phyloP scores from a whole-genome alignment of 2,113 vertebrate species.

The Xenus cinereus region DNA sequence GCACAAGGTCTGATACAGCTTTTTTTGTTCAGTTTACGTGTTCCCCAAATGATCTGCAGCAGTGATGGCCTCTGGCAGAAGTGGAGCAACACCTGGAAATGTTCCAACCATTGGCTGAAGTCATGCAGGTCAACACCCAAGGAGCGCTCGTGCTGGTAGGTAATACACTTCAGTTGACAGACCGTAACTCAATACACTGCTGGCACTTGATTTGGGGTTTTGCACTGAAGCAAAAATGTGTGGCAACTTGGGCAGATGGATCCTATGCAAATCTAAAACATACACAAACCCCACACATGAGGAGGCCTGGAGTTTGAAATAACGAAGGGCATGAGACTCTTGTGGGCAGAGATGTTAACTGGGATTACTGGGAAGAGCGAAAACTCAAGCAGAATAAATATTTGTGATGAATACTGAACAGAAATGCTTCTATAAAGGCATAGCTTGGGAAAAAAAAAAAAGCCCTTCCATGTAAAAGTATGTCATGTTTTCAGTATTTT shows the following conservation, averaged over 20 bases:
- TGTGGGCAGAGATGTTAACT: neutral
- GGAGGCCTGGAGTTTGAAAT: neutral
- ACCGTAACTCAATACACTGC: neutral
- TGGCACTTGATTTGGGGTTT: neutral
- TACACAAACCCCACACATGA: neutral
- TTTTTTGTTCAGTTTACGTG: neutral
- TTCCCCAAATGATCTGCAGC: neutral
- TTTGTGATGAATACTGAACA: neutral
- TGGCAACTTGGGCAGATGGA: neutral
- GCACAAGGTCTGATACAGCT: accelerated
- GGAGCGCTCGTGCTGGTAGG: accelerated
- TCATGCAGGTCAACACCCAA: accelerated
- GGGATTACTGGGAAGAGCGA: neutral
- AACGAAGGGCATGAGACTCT: neutral
- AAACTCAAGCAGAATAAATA: neutral
- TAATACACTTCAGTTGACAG: neutral
- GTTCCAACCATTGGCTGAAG: neutral
- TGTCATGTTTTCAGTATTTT: neutral
- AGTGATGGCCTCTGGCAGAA: neutral
- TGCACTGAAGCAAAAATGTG: neutral
- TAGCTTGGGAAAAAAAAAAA: neutral
- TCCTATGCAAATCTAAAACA: neutral
- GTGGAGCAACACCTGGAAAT: neutral
- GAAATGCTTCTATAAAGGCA: neutral
- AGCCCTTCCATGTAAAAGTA: neutral